Conservation (phyloP, 2,888 invertebrate genomes). For the Conus canariensis region DNA sequence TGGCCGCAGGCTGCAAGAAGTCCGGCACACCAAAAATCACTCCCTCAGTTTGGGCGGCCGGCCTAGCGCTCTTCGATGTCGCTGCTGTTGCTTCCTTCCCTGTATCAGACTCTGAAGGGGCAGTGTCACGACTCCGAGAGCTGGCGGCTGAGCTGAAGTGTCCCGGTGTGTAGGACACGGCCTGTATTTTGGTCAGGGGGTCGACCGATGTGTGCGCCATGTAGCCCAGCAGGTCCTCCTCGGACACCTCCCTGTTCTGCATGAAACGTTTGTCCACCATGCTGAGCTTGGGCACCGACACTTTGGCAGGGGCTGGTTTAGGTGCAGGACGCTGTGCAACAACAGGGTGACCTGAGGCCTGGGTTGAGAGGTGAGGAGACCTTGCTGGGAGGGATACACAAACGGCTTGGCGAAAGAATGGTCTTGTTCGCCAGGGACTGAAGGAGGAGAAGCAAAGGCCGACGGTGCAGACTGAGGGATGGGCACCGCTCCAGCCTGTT, state of each 20-base stretch:
- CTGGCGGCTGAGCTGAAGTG: slow-evolving; percentile 47
- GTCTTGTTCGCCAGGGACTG: neutral
- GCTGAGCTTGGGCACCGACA: slow-evolving; percentile 51
- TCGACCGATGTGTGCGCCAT: neutral
- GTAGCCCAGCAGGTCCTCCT: slow-evolving; percentile 30
- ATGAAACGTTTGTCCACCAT: slow-evolving; percentile 68
- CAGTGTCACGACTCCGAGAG: no score
- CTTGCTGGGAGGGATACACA: slow-evolving; percentile 36
- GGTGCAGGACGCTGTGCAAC: neutral
- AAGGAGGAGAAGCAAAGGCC: neutral
- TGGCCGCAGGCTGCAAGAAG: slow-evolving; percentile 35
- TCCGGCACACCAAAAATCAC: slow-evolving; percentile 41
- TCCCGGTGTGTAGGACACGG: slow-evolving; percentile 52
- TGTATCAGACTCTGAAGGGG: neutral
- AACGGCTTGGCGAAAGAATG: neutral
- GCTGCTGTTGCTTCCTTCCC: neutral
- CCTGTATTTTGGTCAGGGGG: slow-evolving; percentile 9
- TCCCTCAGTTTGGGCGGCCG: slow-evolving; percentile 16
- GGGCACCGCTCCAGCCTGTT: neutral
- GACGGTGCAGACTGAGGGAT: neutral
- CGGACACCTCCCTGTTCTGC: slow-evolving; percentile 56
- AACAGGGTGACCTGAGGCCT: neutral
- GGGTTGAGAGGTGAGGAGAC: neutral
- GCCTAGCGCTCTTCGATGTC: neutral
- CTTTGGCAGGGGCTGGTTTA: slow-evolving; percentile 2